These are phyloP conservation scores for Prietella phreatophila DNA, from an alignment of 2,113 vertebrate species.

Conservation along the genomic window DNA sequence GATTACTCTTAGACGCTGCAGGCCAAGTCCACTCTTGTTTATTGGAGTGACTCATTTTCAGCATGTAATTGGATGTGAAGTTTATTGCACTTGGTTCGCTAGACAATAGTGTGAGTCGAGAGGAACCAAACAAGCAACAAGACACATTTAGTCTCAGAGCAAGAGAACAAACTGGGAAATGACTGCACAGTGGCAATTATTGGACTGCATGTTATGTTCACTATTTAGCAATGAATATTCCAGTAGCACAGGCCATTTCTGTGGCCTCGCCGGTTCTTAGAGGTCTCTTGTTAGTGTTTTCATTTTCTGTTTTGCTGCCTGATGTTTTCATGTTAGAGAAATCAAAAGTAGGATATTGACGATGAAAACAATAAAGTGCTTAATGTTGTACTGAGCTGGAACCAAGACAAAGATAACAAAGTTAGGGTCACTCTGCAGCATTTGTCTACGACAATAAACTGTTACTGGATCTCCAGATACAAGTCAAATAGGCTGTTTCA, in stretches of 20 bases:
- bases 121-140: neutral
- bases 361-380: neutral
- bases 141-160: neutral
- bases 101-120: neutral
- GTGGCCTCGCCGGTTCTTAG: too few relatives aligned
- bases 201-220: neutral
- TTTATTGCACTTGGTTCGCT: constrained; percentile 4
- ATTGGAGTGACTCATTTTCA: constrained; percentile 17
- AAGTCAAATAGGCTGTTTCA: neutral
- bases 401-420: neutral
- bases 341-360: neutral
- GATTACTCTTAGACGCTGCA: constrained; percentile 13
- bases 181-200: neutral
- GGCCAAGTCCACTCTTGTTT: constrained; percentile 21
- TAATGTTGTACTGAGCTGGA: neutral
- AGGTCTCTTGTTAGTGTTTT: neutral
- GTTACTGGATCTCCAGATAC: neutral
- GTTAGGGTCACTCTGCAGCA: neutral
- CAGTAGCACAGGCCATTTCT: neutral
- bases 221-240: neutral
- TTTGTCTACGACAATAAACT: neutral
- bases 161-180: neutral
- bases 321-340: neutral
- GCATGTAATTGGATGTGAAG: constrained; percentile 17
- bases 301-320: neutral